phyloP scores from a whole-genome alignment of 2,888 invertebrate genomes.

The Exephanes ischioxanthus region DNA sequence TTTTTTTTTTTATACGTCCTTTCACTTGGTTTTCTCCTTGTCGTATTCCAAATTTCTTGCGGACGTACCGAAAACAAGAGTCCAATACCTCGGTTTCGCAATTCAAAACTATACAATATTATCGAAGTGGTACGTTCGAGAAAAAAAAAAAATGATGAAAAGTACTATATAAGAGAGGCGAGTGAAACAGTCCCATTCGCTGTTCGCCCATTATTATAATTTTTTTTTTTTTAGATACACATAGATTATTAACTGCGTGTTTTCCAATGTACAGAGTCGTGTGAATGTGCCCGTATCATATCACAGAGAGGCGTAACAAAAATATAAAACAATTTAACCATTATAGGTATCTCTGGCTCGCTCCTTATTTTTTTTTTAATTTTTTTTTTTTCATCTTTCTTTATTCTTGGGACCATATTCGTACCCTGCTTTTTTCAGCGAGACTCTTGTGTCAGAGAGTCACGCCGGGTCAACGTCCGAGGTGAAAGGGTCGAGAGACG shows the following conservation, averaged over 20 bases:
- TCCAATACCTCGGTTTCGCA: slow-evolving; percentile 2
- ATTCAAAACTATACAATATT: slow-evolving; percentile 6
- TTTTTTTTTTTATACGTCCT: slow-evolving; percentile 11
- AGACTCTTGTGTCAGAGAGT: not conserved
- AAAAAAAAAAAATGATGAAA: slow-evolving; percentile 11
- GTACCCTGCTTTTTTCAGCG: not conserved
- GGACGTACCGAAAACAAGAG: not conserved
- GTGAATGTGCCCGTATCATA: slow-evolving; percentile 84
- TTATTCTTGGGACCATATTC: slow-evolving; percentile 29
- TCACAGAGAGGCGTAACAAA: slow-evolving; percentile 84
- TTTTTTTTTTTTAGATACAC: slow-evolving; percentile 30
- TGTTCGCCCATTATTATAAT: slow-evolving; percentile 3
- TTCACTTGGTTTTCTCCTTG: not conserved
- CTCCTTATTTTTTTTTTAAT: slow-evolving; percentile 28
- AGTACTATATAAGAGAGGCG: slow-evolving; percentile 5
- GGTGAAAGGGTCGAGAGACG: not conserved
- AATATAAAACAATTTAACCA: slow-evolving; percentile 80
- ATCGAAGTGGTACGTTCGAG: slow-evolving; percentile 43
- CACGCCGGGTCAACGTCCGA: not conserved
- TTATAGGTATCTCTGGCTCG: slow-evolving; percentile 38
- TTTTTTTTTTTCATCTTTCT: slow-evolving; percentile 54
- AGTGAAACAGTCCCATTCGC: slow-evolving; percentile 12
- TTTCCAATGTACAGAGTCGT: slow-evolving; percentile 79
- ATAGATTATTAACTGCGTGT: slow-evolving; percentile 54
- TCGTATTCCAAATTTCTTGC: not conserved